Evolutionary conservation across 2,113 vertebrate species (phyloP), one percentile per base, ranked within the genome.

Genomic region (Dipodomys ordii): DNA sequence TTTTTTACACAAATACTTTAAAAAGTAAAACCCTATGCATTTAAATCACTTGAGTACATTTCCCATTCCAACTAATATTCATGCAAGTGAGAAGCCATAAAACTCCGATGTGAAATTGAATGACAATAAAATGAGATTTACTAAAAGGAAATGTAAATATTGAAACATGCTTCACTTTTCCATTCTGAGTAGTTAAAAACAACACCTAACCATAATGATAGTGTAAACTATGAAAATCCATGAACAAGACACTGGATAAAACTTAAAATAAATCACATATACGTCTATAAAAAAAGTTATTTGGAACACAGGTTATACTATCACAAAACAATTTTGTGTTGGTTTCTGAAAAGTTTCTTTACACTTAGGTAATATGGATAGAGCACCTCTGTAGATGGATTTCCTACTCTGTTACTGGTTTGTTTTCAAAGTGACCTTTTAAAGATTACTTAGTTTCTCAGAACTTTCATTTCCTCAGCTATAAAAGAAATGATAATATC

Each of bases 101-200:
- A 73, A 90, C 46, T 93, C 64, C 20, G 93, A 69, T 46, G 64
- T 96, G 92, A 96, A 97, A 92, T 93, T 95, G 73, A 97, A 95
- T 91, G 88, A 90, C 32, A 94, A 82, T 92, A 95, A 96, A 96
- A 98, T 97, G 82, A 94, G 71, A 95, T 94, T 57, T 93, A 84
- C 46, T 78, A 77, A 73, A 95, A 80, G 92, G 44, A 97, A 97
- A 93, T 95, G 69, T 88, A 97, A 97, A 95, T 83, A 95, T 69
- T 95, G 78, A 49, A 97, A 93, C 64, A 95, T 87, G 2, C 27
- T 94, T 96, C 57, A 87, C 35, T 88, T 95, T 92, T 94, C 94
- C 28, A 89, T 71, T 95, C 96, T 7, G 83, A 93, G 67, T 88
- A 81, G 67, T 94, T 96, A 96, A 97, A 93, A 16, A 81, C 20